Conservation (phyloP, 2,113 vertebrate species). For the Lates calcarifer region DNA sequence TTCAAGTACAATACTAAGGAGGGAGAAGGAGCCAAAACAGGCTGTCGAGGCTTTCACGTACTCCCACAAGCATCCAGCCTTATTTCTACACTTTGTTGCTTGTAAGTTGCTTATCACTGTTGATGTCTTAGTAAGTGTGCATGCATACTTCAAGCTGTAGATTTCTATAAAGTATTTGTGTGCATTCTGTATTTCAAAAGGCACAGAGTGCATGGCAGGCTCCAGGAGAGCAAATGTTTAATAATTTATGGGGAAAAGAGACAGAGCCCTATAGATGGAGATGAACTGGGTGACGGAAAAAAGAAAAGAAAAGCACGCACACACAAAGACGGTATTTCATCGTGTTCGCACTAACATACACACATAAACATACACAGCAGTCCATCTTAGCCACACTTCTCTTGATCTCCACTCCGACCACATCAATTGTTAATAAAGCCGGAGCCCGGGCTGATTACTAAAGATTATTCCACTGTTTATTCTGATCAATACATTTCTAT, state of each 20-base stretch:
- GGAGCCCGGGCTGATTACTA: conserved; percentile 74
- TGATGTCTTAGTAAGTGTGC: background rate
- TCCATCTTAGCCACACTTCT: conserved; percentile 47
- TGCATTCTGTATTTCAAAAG: conserved; percentile 65
- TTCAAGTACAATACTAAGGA: conserved; percentile 62
- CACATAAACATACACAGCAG: conserved; percentile 65
- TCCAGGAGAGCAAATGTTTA: conserved; percentile 60
- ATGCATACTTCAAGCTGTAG: conserved; percentile 20
- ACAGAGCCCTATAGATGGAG: conserved; percentile 68
- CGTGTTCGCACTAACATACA: conserved; percentile 45
- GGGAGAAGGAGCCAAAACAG: conserved; percentile 1
- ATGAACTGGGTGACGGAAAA: conserved; percentile 64
- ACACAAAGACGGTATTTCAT: conserved; percentile 34
- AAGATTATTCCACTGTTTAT: conserved; percentile 83
- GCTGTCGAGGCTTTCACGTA: background rate
- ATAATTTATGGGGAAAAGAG: conserved; percentile 74
- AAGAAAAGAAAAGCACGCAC: conserved; percentile 58
- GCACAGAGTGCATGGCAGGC: conserved; percentile 34
- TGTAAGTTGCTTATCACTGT: conserved; percentile 18
- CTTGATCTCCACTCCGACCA: conserved; percentile 76
- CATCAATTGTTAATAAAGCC: conserved; percentile 83
- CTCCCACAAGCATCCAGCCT: background rate
- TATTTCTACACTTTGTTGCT: conserved; percentile 21
- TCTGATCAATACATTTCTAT: conserved; percentile 82
- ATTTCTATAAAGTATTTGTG: conserved; percentile 36